Evolutionary conservation across 23 tunicate genomes (phyloP).

Genomic region (Phallusia fumigata): DNA sequence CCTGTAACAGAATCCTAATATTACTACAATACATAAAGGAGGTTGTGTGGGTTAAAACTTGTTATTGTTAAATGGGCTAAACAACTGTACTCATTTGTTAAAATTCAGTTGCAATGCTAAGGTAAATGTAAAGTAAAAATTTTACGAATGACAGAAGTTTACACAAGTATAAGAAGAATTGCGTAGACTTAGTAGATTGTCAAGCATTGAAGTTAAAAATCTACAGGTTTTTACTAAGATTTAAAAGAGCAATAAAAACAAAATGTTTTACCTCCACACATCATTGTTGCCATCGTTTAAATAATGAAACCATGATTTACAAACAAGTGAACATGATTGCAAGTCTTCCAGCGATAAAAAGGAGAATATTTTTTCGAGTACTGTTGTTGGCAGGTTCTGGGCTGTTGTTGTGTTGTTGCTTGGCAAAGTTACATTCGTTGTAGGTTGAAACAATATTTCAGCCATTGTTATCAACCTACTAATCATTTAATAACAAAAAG

Average conservation of each 20-base stretch:
- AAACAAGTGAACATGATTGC: constrained; percentile 64
- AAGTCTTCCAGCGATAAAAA: constrained; percentile 57
- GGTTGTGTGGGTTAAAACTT: too few relatives aligned
- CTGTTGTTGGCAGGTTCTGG: constrained; percentile 33
- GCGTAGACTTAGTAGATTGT: too few relatives aligned
- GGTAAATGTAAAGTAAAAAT: not conserved
- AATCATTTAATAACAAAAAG: not conserved
- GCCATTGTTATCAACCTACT: constrained; percentile 1
- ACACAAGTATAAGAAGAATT: too few relatives aligned
- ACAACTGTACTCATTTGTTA: too few relatives aligned
- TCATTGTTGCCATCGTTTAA: constrained; percentile 70
- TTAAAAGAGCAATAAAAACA: too few relatives aligned
- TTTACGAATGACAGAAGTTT: too few relatives aligned
- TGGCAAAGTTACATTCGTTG: not conserved
- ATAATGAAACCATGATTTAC: constrained; percentile 72
- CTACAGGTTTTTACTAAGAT: too few relatives aligned
- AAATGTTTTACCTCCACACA: constrained; percentile 59
- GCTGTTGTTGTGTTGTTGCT: constrained; percentile 31
- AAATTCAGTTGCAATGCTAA: too few relatives aligned
- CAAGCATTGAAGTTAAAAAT: too few relatives aligned
- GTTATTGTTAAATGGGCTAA: too few relatives aligned
- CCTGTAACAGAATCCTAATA: constrained; percentile 15
- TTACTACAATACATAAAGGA: too few relatives aligned
- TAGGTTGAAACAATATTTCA: not conserved
- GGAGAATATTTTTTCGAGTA: constrained; percentile 54